Conservation (phyloP, 2,888 invertebrate species). For the Drosophila mettleri region DNA sequence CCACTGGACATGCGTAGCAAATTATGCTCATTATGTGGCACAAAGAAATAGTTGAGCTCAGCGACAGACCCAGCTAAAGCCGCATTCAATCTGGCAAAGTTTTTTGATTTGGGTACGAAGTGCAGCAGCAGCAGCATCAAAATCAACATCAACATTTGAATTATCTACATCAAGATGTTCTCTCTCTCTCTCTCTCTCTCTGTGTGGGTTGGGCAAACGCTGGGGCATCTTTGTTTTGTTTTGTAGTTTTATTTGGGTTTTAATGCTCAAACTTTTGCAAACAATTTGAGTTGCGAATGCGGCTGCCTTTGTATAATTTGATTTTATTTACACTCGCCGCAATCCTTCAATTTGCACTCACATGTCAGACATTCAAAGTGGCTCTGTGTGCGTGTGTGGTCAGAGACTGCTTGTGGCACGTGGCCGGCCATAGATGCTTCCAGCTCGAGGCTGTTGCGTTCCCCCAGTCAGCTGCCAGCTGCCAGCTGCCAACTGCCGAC, state of each 20-base stretch:
- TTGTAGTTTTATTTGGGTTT: conserved; percentile 35
- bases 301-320: conserved; percentile 52
- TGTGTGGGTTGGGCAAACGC: neutral
- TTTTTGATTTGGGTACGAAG: conserved; percentile 55
- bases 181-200: no score
- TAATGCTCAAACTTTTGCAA: conserved; percentile 31
- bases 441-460: conserved; percentile 8
- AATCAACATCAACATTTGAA: conserved; percentile 12
- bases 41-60: conserved; percentile 65
- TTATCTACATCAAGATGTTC: conserved; percentile 4
- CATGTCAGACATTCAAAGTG: conserved; percentile 24
- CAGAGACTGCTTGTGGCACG: conserved; percentile 56
- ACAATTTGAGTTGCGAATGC: conserved; percentile 28
- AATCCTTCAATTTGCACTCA: conserved; percentile 53
- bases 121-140: conserved; percentile 13
- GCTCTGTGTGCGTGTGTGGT: conserved; percentile 32
- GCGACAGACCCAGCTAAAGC: conserved; percentile 13
- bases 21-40: conserved; percentile 75
- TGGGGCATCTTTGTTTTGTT: conserved; percentile 30
- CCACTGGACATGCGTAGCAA: conserved; percentile 63
- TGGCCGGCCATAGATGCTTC: conserved; percentile 40
- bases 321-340: conserved; percentile 52
- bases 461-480: conserved; percentile 3
- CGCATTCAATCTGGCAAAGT: conserved; percentile 40
- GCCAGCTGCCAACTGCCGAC: conserved; percentile 11